Percentiles rank a stretch among this genome's conserved stretches.
Conservation (phyloP, 2,888 invertebrate genomes). For the Nowickia ferox region DNA sequence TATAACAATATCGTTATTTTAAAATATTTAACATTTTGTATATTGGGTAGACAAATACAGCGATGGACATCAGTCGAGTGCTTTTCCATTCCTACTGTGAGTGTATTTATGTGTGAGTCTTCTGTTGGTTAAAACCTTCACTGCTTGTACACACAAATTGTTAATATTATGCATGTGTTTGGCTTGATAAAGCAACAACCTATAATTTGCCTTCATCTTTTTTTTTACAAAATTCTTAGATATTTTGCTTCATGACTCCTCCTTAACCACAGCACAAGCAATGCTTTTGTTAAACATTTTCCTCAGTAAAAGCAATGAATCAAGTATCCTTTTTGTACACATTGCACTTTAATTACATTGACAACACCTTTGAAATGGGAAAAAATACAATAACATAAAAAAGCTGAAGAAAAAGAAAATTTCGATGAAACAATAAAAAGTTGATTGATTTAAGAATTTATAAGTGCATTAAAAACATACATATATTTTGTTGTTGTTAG, state of each 20-base stretch:
- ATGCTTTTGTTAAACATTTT: constrained; percentile 53
- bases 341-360: constrained; percentile 74
- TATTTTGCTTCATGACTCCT: constrained; percentile 26
- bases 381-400: neutral
- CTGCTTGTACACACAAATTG: constrained; percentile 45
- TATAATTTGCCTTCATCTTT: constrained; percentile 63
- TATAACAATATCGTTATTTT: no score
- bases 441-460: neutral
- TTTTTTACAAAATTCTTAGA: constrained; percentile 45
- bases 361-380: constrained; percentile 62
- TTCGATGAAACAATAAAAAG: constrained; percentile 14
- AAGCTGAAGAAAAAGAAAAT: constrained; percentile 16
- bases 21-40: no score
- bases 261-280: neutral
- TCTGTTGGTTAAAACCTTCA: constrained; percentile 23
- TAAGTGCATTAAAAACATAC: neutral
- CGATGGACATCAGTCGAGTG: no score
- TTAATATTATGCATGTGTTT: constrained; percentile 63
- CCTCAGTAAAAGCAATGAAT: constrained; percentile 54
- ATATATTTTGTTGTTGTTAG: no score
- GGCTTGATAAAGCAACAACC: constrained; percentile 67
- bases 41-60: no score
- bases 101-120: constrained; percentile 8
- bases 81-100: neutral
- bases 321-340: constrained; percentile 66